These are phyloP conservation scores for Campylomormyrus tamandua DNA, from an alignment of 2,113 vertebrate species.

Conservation along the genomic window DNA sequence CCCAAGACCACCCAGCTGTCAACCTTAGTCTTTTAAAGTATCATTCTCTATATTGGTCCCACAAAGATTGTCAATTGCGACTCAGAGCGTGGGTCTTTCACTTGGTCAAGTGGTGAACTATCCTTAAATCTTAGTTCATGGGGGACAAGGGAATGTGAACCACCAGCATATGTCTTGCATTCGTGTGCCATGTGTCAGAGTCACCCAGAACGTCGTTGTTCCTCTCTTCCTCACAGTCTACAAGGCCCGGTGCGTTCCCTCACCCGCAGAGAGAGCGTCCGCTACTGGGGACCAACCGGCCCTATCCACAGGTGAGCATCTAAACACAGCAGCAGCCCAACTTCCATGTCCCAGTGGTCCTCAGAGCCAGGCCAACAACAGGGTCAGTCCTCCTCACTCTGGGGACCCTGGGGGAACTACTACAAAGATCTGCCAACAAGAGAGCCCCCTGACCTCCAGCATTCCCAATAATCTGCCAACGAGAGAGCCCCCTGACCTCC, in stretches of 20 bases:
- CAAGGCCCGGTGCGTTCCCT: slow-evolving; percentile 67
- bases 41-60: neutral
- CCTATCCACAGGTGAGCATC: slow-evolving; percentile 66
- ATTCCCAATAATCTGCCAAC: neutral
- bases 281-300: slow-evolving; percentile 57
- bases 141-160: neutral
- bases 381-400: neutral
- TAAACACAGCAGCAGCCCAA: neutral
- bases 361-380: neutral
- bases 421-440: neutral
- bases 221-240: slow-evolving; percentile 52
- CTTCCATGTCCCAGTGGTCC: neutral
- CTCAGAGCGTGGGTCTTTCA: neutral
- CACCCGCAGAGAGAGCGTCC: slow-evolving; percentile 60
- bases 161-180: neutral
- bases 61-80: neutral
- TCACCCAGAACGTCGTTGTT: neutral
- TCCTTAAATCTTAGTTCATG: neutral
- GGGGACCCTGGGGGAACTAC: neutral
- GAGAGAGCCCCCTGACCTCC: neutral
- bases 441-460: neutral
- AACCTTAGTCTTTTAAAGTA: neutral
- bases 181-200: neutral
- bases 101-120: neutral
- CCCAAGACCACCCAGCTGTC: neutral